phyloP scores from a whole-genome alignment of 2,888 invertebrate species.

The Thyatira batis region DNA sequence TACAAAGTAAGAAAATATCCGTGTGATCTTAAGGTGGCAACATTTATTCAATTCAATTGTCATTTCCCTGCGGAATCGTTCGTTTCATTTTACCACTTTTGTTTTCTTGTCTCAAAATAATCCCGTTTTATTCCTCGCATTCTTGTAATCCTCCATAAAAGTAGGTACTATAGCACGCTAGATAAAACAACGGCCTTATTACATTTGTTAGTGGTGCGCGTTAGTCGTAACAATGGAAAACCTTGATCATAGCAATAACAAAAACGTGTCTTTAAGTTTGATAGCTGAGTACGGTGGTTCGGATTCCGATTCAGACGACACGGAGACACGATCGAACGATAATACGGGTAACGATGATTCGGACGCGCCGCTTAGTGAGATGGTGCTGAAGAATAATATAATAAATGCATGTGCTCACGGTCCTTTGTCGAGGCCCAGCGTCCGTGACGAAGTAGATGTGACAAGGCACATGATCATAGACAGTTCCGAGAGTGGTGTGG shows the following conservation, averaged over 20 bases:
- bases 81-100: constrained; percentile 26
- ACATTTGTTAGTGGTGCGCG: background rate
- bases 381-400: constrained; percentile 78
- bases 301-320: constrained; percentile 73
- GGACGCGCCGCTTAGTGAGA: constrained; percentile 68
- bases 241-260: constrained; percentile 69
- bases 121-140: constrained; percentile 12
- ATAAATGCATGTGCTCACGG: constrained; percentile 79
- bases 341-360: constrained; percentile 61
- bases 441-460: constrained; percentile 53
- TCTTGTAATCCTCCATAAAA: constrained; percentile 1
- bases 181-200: background rate
- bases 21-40: background rate
- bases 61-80: constrained; percentile 31
- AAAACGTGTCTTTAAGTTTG: constrained; percentile 75
- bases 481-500: constrained; percentile 64
- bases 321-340: constrained; percentile 55
- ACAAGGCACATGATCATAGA: constrained; percentile 76
- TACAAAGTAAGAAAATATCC: too few relatives aligned
- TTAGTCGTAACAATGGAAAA: constrained; percentile 67
- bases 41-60: constrained; percentile 21
- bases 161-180: constrained; percentile 6
- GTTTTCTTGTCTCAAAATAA: constrained; percentile 34
- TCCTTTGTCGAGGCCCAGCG: constrained; percentile 54
- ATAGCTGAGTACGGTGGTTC: constrained; percentile 74